Base-by-base conservation (phyloP, 2,113 vertebrate genomes). In the Cygnus buccinator region DNA sequence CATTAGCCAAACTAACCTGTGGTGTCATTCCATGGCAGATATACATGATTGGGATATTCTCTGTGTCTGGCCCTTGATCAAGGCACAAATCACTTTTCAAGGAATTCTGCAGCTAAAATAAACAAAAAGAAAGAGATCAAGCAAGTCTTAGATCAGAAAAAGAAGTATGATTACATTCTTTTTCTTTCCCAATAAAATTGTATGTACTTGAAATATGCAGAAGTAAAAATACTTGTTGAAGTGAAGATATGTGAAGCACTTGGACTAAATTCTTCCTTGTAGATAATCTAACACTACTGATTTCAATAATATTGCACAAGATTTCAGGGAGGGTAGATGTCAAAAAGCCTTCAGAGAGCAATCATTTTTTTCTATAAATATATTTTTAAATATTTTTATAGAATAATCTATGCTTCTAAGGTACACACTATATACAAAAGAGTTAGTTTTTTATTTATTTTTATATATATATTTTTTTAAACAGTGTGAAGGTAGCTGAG, bases 1-100 rank as follows among this genome's bases (percentile, higher is more conserved):
- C 41, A 68, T 84, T 58, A 90, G 13, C 43, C 25, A 81, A 21
- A 98, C 98, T 98, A 68, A 99, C 99, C 99, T 99, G 99, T 28
- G 99, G 99, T 17, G 99, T 99, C 99, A 99, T 99, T 84, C 99
- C 99, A 1, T 99, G 99, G 97, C 99, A 99, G 97, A 99, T 98
- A 82, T 99, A 99, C 97, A 99, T 95, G 95, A 99, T 99, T 77
- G 99, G 99, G 65, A 99, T 97, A 46, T 99, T 99, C 98, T 99
- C 99, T 9, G 99, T 99, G 88, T 99, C 99, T 31, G 99, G 99
- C 17, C 99, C 99, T 97, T 99, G 99, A 97, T 99, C 99, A 95
- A 99, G 98, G 98, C 99, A 99, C 97, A 99, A 96, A 92, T 99
- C 99, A 28, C 95, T 99, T 98, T 99, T 99, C 97, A 99, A 96